Evolutionary conservation across 1,140 invertebrate genomes (phyloP), one percentile per base, ranked within the genome.

Genomic region (Aricia agestis): DNA sequence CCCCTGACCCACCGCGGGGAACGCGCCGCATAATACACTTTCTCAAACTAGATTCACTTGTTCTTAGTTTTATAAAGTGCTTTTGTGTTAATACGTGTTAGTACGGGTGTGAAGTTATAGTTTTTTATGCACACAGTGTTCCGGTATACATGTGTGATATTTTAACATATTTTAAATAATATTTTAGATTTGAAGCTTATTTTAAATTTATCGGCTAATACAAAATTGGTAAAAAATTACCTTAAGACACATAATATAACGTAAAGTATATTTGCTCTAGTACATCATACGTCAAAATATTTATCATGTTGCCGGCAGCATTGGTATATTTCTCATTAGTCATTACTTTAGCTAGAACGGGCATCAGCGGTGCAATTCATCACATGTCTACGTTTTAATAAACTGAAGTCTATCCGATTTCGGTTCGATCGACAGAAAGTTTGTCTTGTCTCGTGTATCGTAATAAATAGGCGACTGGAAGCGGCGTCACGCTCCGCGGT

Each of bases 1-100:
- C 70, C 68, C 75, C 73, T 76, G 75, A 76, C 70, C 75, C 68
- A 66, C 68, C 72, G 45, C 67, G 68, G 66, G 67, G 52, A 19
- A 31, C 52, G 45, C 67, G 52, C 68, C 31, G 57, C 52, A 57
- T 69, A 19, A 69, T 58, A 69, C 13, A 57, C 32, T 69, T 69
- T n/a, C 36, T 36, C 18, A 25, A 69, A 19, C 59, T 63, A 19
- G 18, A 63, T 63, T 63, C 19, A 63, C 59, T 63, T 63, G 19
- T 63, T 63, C 59, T 63, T 63, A 63, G 59, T 63, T 63, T 63
- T 18, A 19, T 63, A 63, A 63, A 63, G 59, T 63, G 59, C 59
- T 63, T 25, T 63, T 63, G 18, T 63, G 19, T 63, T 63, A 19
- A 18, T 63, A 52, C 45, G 45, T 52, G 4, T 52, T 52, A 52